Evolutionary conservation across 2,113 vertebrate genomes (phyloP).

Genomic region (Acanthochromis polyacanthus): DNA sequence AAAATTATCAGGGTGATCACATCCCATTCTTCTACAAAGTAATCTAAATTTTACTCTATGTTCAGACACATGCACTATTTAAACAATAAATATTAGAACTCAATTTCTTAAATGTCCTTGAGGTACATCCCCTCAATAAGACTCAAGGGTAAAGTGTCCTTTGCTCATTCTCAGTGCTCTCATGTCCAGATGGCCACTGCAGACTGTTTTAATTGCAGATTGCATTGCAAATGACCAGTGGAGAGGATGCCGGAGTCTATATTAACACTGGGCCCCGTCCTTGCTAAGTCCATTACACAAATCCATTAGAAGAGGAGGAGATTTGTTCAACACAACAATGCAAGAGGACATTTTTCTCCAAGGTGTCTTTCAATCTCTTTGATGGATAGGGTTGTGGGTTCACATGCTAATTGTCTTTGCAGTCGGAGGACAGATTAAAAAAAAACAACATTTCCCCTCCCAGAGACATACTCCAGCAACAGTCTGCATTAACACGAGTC

Average conservation of each 20-base stretch:
- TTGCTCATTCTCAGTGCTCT: conserved; percentile 27
- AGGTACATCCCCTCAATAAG: conserved; percentile 3
- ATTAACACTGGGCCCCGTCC: conserved; percentile 23
- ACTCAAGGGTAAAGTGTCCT: conserved; percentile 62
- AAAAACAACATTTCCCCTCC: conserved; percentile 48
- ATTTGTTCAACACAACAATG: conserved; percentile 43
- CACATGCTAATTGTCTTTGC: conserved; percentile 62
- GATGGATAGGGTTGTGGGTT: conserved; percentile 27
- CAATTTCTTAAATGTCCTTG: not conserved
- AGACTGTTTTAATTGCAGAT: conserved; percentile 67
- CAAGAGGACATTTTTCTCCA: conserved; percentile 41
- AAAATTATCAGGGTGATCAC: too few species aligned
- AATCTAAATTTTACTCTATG: not conserved
- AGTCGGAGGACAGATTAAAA: conserved; percentile 47
- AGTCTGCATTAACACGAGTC: conserved; percentile 65
- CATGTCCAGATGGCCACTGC: conserved; percentile 69
- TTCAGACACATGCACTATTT: not conserved
- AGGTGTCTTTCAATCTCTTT: conserved; percentile 48
- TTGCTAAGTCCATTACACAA: conserved; percentile 39
- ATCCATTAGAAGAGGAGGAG: conserved; percentile 13
- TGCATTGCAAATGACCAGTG: conserved; percentile 67
- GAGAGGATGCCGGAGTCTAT: conserved; percentile 23
- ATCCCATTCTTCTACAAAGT: not conserved
- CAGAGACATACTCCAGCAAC: conserved; percentile 49
- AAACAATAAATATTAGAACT: not conserved